These are phyloP conservation scores for Netelia virgata DNA, from an alignment of 2,888 invertebrate genomes.

Conservation along the genomic window DNA sequence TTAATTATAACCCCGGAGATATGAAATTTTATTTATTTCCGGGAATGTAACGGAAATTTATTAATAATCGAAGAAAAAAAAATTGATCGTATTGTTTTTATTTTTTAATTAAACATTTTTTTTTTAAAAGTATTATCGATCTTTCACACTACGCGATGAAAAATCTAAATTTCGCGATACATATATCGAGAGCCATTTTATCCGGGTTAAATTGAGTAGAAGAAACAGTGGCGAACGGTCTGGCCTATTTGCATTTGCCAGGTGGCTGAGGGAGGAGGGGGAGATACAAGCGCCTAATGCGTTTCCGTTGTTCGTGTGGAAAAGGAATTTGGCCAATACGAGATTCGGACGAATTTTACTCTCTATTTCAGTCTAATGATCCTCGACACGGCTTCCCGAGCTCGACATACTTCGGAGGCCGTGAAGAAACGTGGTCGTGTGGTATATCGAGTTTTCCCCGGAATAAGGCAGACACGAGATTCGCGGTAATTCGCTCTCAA, in stretches of 20 bases:
- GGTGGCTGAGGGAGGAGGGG: neutral
- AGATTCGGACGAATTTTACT: slow-evolving; percentile 51
- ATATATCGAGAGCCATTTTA: slow-evolving; percentile 10
- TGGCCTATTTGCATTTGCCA: slow-evolving; percentile 17
- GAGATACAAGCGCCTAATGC: neutral
- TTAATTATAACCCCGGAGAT: too few species aligned
- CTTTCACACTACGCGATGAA: slow-evolving; percentile 2
- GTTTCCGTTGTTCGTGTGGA: slow-evolving; percentile 53
- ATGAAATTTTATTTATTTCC: too few species aligned
- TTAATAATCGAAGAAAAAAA: too few species aligned
- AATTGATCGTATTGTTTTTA: too few species aligned
- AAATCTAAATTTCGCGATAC: neutral
- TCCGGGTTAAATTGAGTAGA: slow-evolving; percentile 25
- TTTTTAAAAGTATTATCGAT: neutral
- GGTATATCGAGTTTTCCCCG: neutral
- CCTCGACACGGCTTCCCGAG: slow-evolving; percentile 8
- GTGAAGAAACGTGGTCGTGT: neutral
- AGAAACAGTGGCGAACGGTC: slow-evolving; percentile 16
- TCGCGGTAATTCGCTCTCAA: slow-evolving; percentile 56
- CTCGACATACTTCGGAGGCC: slow-evolving; percentile 17
- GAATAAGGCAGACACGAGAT: neutral
- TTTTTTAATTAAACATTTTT: too few species aligned
- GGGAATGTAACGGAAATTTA: too few species aligned
- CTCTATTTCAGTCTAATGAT: slow-evolving; percentile 57
- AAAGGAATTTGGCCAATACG: slow-evolving; percentile 52